Base-by-base conservation (phyloP, 2,888 invertebrate species). In the Antitype chi region DNA sequence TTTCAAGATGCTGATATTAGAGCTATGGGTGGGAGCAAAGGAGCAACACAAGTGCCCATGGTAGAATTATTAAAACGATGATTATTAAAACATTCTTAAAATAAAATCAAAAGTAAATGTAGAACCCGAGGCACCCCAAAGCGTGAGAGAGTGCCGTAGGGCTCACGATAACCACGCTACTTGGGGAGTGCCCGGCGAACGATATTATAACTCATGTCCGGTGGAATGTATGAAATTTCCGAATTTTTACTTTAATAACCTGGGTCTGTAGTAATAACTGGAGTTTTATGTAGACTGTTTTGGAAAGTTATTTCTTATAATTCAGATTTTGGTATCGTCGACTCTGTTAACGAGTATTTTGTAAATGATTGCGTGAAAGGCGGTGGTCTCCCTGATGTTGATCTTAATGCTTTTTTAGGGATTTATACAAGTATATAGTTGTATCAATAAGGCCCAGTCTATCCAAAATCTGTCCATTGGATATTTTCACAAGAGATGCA, bases 151-250 rank as follows among this genome's bases (percentile, higher is more conserved):
- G 38, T 52, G 89, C 89, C 89, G 69, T 66, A 80, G 87, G 88
- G 87, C 76, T 49, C 23, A 43, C 55, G 74, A 70, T 81, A 67
- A 78, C 62, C 70, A 43, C 74, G 82, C 81, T 81, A 82, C 85
- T 74, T 74, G 57, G 76, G 81, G 83, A 82, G 87, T 83, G 80
- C 71, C 78, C 32, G 52, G 60, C 59, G 55, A 78, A 75, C 72
- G 52, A 83, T 80, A 80, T 74, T 77, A 70, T 76, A 84, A 80
- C 78, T 82, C 76, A 82, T 77, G 67, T 70, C 78, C 52, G 59
- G 53, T 82, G 82, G 88, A 87, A 89, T 89, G 87, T 86, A 84
- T 82, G 83, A 85, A 85, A 88, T 90, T 86, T 90, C 87, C 87
- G 87, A 87, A 82, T 71, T 82, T 82, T 73, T 74, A 59, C 70